A percentile compares a stretch with the other conserved stretches of the same genome.
These are phyloP conservation scores for Montipora foliosa DNA, from an alignment of 64 coral and sea anemone genomes.

Conservation along the genomic window DNA sequence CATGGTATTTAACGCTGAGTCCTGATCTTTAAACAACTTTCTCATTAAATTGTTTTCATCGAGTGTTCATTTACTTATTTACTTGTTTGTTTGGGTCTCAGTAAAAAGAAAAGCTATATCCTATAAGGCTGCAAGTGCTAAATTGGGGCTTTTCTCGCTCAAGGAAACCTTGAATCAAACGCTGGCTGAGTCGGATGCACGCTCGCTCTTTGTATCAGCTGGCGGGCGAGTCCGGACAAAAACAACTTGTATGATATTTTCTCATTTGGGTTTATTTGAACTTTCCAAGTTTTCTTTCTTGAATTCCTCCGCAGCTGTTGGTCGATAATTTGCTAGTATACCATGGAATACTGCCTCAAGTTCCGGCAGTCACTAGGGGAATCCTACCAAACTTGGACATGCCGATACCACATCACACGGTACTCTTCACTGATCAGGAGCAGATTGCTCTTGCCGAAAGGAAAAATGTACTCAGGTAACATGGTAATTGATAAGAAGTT, in stretches of 20 bases:
- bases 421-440: slow-evolving; percentile 88
- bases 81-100: too few relatives aligned
- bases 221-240: too few relatives aligned
- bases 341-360: slow-evolving; percentile 95
- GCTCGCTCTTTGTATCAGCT: neutral
- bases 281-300: neutral
- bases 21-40: too few relatives aligned
- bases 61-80: too few relatives aligned
- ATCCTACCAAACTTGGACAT: slow-evolving; percentile 95
- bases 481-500: neutral
- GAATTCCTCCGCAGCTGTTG: slow-evolving; percentile 64
- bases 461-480: slow-evolving; percentile 75
- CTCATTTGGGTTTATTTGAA: neutral
- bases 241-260: neutral
- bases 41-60: too few relatives aligned
- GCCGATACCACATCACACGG: slow-evolving; percentile 90
- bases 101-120: too few relatives aligned
- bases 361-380: slow-evolving; percentile 75
- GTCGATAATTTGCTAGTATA: slow-evolving; percentile 96
- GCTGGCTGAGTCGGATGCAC: too few relatives aligned
- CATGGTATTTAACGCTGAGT: too few relatives aligned
- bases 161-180: too few relatives aligned
- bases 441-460: slow-evolving; percentile 72
- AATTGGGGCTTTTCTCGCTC: too few relatives aligned
- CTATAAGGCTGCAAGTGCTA: too few relatives aligned